A percentile compares a stretch with the other conserved stretches of the same genome.
These are phyloP conservation scores for Danaus plexippus DNA, from an alignment of 1,140 invertebrate genomes.

Conservation along the genomic window DNA sequence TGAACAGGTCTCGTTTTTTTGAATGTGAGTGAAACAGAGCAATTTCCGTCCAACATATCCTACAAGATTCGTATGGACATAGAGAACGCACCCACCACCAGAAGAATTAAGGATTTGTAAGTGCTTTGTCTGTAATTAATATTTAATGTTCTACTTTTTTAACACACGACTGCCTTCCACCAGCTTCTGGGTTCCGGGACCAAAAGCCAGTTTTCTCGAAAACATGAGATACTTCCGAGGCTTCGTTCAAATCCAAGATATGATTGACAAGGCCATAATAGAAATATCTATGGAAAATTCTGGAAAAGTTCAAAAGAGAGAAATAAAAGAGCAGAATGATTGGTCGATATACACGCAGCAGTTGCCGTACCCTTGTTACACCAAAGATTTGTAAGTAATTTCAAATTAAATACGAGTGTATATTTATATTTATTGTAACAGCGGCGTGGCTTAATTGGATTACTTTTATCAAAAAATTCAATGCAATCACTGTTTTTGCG, in stretches of 20 bases:
- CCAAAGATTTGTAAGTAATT: slow-evolving; percentile 73
- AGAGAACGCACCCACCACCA: slow-evolving; percentile 77
- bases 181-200: slow-evolving; percentile 78
- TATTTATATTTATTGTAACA: no score
- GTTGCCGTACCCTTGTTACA: slow-evolving; percentile 78
- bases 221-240: slow-evolving; percentile 78
- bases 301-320: slow-evolving; percentile 28
- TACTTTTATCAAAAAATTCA: no score
- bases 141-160: no score
- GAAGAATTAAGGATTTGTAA: slow-evolving; percentile 72
- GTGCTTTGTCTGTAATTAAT: slow-evolving; percentile 17
- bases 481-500: no score
- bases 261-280: slow-evolving; percentile 76
- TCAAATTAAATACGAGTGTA: neutral
- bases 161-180: neutral
- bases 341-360: slow-evolving; percentile 77
- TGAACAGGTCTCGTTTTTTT: slow-evolving; percentile 66
- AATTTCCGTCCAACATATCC: slow-evolving; percentile 54
- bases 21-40: slow-evolving; percentile 34
- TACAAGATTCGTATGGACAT: slow-evolving; percentile 81
- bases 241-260: slow-evolving; percentile 78
- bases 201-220: slow-evolving; percentile 75
- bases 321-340: slow-evolving; percentile 29
- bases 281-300: slow-evolving; percentile 43
- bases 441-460: no score